Evolutionary conservation across 2,888 invertebrate species (phyloP).

Genomic region (Cheilosia vulpina): DNA sequence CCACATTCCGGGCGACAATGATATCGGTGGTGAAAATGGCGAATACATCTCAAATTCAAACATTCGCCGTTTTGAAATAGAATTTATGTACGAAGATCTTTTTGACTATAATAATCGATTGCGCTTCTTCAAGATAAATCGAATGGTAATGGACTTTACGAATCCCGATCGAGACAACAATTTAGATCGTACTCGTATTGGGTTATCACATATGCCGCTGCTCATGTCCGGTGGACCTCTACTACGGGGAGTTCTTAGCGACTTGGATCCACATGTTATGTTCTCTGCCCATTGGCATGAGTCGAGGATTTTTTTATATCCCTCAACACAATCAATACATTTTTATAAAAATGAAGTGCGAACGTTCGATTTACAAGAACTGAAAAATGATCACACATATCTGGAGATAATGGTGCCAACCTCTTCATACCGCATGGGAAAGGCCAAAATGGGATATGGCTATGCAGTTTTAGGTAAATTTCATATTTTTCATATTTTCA

Average conservation of each 20-base stretch:
- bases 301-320: constrained; percentile 82
- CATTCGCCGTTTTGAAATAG: constrained; percentile 88
- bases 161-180: constrained; percentile 83
- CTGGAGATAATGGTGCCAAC: constrained; percentile 96
- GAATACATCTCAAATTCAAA: constrained; percentile 88
- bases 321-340: constrained; percentile 81
- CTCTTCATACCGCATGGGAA: constrained; percentile 98
- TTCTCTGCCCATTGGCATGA: constrained; percentile 89
- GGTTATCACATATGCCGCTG: constrained; percentile 90
- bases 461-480: constrained; percentile 89
- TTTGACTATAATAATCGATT: constrained; percentile 86
- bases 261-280: constrained; percentile 88
- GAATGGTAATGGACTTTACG: constrained; percentile 87
- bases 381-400: constrained; percentile 82
- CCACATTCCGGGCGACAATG: constrained; percentile 98
- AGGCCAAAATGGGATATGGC: constrained; percentile 92
- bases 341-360: constrained; percentile 81
- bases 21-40: constrained; percentile 96
- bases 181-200: constrained; percentile 84
- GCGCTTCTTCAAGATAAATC: constrained; percentile 90
- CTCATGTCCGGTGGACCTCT: constrained; percentile 82
- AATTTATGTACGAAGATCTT: constrained; percentile 89
- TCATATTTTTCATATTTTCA: not conserved
- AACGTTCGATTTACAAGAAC: constrained; percentile 79
- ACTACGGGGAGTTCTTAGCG: constrained; percentile 85